These are phyloP conservation scores for Magallana angulata DNA, from an alignment of 1,140 invertebrate genomes.

Conservation along the genomic window DNA sequence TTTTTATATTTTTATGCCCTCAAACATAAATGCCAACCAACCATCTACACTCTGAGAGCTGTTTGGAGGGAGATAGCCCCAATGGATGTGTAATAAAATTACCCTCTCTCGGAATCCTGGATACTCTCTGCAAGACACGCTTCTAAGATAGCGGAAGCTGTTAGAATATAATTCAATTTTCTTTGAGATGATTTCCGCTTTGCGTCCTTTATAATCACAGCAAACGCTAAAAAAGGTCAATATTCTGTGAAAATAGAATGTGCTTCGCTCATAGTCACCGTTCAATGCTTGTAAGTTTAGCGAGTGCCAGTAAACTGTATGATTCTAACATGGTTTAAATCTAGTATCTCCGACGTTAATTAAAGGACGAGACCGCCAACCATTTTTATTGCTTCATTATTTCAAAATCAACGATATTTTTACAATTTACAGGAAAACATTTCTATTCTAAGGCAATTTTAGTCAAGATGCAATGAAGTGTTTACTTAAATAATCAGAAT, in stretches of 20 bases:
- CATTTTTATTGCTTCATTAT: too few relatives aligned
- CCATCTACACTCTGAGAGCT: background rate
- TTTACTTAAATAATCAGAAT: too few relatives aligned
- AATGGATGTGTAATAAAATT: background rate
- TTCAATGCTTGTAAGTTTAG: background rate
- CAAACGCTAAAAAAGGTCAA: conserved; percentile 13
- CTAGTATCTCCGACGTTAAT: too few relatives aligned
- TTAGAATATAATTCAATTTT: conserved; percentile 23
- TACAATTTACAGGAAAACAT: too few relatives aligned
- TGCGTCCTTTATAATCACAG: background rate
- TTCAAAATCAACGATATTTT: too few relatives aligned
- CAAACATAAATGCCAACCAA: conserved; percentile 9
- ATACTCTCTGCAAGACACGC: background rate
- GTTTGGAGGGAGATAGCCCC: background rate
- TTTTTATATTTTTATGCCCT: background rate
- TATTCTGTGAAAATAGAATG: background rate
- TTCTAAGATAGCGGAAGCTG: background rate
- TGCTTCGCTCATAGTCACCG: background rate
- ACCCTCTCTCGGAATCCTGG: background rate
- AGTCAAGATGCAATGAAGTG: too few relatives aligned
- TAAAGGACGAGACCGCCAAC: too few relatives aligned
- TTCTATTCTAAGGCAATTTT: too few relatives aligned
- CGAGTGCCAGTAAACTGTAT: too few relatives aligned
- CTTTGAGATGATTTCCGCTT: background rate
- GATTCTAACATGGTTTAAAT: too few relatives aligned